Base-by-base conservation (phyloP, 2,113 vertebrate species). In the Camelus dromedarius region DNA sequence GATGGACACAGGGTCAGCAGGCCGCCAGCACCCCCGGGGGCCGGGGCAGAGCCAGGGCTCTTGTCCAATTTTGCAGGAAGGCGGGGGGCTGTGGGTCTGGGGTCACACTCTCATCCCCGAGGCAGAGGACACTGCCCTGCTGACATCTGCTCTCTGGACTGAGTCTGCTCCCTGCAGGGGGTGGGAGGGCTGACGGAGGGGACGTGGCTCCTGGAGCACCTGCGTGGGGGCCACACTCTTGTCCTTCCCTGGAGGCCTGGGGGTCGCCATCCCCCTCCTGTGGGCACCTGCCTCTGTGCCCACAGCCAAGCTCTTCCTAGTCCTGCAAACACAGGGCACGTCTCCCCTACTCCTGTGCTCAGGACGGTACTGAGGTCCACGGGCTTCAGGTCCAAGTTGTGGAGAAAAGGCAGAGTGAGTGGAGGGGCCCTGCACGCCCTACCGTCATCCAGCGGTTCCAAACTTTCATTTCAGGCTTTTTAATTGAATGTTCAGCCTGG, bases 401-500 rank as follows among this genome's bases (percentile, higher is more conserved):
- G 70, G 38, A 50, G 62, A 90, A 85, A 79, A 56, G 42, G 6
- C 22, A 64, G 24, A 7, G 62, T 54, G 11, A 62, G 12, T 10
- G 60, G 8, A 42, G 83, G 26, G 69, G 79, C 70, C 79, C 67
- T 81, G 58, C 26, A 50, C 6, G 80, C n/a, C 88, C 64, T 56
- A 77, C 83, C 50, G 48, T 95, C 94, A 92, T 82, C 93, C 83
- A 85, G 91, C 38, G 66, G 52, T 91, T 92, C 93, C 72, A 76
- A 95, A 96, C 88, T 90, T 92, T 94, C 92, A 92, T 91, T 79
- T 80, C n/a, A 35, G 75, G 58, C 75, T 92, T 90, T 97, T 93
- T 94, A 96, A 97, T 90, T 96, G 95, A 97, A 96, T 66, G 91
- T 96, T 96, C 94, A 96, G 95, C 95, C 84, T 96, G 95, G 96